These are phyloP conservation scores for Acanthurus tractus DNA, from an alignment of 2,797 vertebrate genomes.

Conservation along the genomic window DNA sequence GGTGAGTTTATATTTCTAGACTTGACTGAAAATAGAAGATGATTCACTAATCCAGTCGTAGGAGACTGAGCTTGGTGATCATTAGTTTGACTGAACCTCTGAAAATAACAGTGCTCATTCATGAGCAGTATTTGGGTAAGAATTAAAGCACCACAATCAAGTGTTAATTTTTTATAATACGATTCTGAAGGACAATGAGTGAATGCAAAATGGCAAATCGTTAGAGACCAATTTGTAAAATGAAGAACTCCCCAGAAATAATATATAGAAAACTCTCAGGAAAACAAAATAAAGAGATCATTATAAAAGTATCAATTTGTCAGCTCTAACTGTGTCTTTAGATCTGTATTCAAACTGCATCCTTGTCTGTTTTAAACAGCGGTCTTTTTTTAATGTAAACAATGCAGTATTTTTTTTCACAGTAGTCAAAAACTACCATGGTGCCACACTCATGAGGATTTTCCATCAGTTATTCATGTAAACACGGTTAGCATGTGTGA, in stretches of 20 bases:
- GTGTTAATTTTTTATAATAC: neutral
- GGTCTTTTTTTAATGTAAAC: neutral
- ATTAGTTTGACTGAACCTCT: neutral
- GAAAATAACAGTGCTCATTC: neutral
- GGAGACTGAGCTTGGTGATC: neutral
- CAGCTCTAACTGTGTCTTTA: no score
- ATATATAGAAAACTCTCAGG: neutral
- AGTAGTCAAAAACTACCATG: slow-evolving; percentile 3
- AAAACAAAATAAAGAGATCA: no score
- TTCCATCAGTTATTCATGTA: slow-evolving; percentile 48
- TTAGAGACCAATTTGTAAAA: neutral
- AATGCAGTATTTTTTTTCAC: neutral
- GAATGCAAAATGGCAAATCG: no score
- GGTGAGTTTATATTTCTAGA: neutral
- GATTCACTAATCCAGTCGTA: neutral
- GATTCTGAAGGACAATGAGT: no score
- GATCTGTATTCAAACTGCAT: neutral
- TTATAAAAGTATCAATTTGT: no score
- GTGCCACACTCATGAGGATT: slow-evolving; percentile 32
- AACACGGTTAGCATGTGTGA: slow-evolving; percentile 28
- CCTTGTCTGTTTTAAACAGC: neutral
- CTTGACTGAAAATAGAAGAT: neutral
- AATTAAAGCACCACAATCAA: neutral
- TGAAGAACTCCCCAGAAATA: neutral
- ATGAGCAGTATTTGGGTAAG: neutral